Conservation (phyloP, 2,113 vertebrate species). For the Myotis yumanensis region DNA sequence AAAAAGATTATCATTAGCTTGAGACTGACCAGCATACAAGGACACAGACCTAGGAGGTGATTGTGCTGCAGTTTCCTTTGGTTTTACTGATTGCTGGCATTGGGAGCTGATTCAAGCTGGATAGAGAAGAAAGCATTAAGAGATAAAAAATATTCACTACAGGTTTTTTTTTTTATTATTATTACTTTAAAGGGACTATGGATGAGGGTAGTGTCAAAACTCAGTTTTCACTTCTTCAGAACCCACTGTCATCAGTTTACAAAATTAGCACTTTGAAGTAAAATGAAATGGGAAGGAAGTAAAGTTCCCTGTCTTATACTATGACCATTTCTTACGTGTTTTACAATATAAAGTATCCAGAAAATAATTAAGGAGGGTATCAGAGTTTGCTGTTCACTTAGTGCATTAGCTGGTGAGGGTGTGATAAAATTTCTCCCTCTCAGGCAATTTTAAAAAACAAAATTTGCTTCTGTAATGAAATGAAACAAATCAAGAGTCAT, state of each 20-base stretch:
- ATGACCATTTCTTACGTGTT: slow-evolving; percentile 7
- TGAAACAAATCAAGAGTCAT: slow-evolving; percentile 76
- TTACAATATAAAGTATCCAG: slow-evolving; percentile 41
- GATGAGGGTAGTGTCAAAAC: slow-evolving; percentile 25
- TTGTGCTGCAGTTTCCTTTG: background rate
- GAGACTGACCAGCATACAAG: slow-evolving; percentile 24
- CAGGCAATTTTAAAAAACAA: slow-evolving; percentile 62
- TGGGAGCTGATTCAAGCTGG: slow-evolving; percentile 46
- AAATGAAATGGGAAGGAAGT: slow-evolving; percentile 40
- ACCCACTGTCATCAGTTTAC: slow-evolving; percentile 64
- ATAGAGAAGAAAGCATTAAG: slow-evolving; percentile 61
- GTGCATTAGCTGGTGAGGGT: slow-evolving; percentile 63
- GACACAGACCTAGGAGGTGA: background rate
- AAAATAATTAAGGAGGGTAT: slow-evolving; percentile 32
- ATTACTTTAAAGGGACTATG: slow-evolving; percentile 56
- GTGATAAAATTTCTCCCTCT: slow-evolving; percentile 57
- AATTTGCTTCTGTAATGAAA: slow-evolving; percentile 68
- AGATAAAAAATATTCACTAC: slow-evolving; percentile 63
- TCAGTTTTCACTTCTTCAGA: slow-evolving; percentile 40
- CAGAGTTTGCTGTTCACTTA: slow-evolving; percentile 52
- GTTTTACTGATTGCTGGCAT: slow-evolving; percentile 69
- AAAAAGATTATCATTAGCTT: slow-evolving; percentile 17
- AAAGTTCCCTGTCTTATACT: slow-evolving; percentile 33
- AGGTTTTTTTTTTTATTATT: background rate
- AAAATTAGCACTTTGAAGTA: slow-evolving; percentile 71